Conservation (phyloP, 2,113 vertebrate species). For the Hepsetus odoe region DNA sequence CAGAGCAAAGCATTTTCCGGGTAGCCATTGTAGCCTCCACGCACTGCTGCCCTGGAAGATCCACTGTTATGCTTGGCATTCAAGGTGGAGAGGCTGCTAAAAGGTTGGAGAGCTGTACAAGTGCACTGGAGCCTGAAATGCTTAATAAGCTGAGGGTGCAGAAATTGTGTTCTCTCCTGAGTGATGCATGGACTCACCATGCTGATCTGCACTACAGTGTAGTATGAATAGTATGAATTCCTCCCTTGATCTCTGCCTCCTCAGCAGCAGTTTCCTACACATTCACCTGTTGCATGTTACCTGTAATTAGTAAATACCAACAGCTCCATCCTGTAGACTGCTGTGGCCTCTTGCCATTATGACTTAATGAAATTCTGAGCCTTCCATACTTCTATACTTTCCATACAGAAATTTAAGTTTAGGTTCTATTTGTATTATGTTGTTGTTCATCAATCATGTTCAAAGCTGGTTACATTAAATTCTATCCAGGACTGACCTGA, state of each 20-base stretch:
- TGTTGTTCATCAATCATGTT: too few relatives aligned
- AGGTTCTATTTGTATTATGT: not conserved
- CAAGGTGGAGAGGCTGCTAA: constrained; percentile 65
- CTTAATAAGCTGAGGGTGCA: constrained; percentile 71
- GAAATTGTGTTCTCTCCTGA: constrained; percentile 41
- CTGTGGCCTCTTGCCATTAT: not conserved
- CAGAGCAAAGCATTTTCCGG: constrained; percentile 52
- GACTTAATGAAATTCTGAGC: not conserved
- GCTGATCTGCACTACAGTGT: constrained; percentile 35
- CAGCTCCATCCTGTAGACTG: not conserved
- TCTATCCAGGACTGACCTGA: not conserved
- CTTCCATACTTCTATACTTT: not conserved
- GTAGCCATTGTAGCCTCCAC: constrained; percentile 59
- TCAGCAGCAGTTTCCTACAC: not conserved
- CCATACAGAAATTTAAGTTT: too few relatives aligned
- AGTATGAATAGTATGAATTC: constrained; percentile 21
- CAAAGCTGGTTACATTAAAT: too few relatives aligned
- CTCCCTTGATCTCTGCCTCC: not conserved
- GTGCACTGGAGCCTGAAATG: constrained; percentile 73
- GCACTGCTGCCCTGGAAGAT: constrained; percentile 70
- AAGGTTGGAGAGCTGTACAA: constrained; percentile 60
- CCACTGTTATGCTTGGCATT: constrained; percentile 76
- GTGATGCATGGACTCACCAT: constrained; percentile 46
- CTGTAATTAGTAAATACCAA: not conserved
- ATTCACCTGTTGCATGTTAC: not conserved